Evolutionary conservation across 2,797 vertebrate species (phyloP).

Genomic region (Tinamus major): DNA sequence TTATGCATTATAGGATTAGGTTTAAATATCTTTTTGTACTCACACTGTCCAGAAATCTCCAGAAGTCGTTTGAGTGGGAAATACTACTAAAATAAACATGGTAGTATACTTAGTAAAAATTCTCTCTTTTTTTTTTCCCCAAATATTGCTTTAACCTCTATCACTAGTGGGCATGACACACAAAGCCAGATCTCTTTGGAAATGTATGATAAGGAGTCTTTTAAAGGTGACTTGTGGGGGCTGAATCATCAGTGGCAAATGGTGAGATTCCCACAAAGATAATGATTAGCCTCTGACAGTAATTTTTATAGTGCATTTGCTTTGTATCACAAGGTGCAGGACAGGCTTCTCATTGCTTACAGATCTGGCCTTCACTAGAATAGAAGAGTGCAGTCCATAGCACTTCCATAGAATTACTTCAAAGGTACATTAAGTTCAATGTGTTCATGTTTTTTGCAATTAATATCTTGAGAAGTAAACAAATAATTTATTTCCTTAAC

Average conservation of each 20-base stretch:
- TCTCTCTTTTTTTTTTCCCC: neutral
- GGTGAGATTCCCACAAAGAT: constrained; percentile 84
- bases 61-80: neutral
- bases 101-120: neutral
- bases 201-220: constrained; percentile 68
- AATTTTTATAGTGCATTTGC: constrained; percentile 89
- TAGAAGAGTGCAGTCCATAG: neutral
- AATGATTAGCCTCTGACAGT: constrained; percentile 83
- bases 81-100: neutral
- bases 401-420: neutral
- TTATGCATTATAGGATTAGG: neutral
- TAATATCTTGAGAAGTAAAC: neutral
- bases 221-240: constrained; percentile 79
- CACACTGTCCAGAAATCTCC: neutral
- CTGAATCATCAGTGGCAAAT: constrained; percentile 86
- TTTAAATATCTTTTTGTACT: neutral
- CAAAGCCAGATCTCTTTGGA: constrained; percentile 67
- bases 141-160: constrained; percentile 70
- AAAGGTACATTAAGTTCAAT: neutral
- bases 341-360: neutral
- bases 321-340: constrained; percentile 79
- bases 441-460: neutral
- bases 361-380: constrained; percentile 10
- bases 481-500: neutral
- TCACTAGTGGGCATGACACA: constrained; percentile 55